Percentiles rank a stretch among this genome's conserved stretches.
These are phyloP conservation scores for Heteromormyrus szaboi DNA, from an alignment of 2,797 vertebrate genomes.

Conservation along the genomic window DNA sequence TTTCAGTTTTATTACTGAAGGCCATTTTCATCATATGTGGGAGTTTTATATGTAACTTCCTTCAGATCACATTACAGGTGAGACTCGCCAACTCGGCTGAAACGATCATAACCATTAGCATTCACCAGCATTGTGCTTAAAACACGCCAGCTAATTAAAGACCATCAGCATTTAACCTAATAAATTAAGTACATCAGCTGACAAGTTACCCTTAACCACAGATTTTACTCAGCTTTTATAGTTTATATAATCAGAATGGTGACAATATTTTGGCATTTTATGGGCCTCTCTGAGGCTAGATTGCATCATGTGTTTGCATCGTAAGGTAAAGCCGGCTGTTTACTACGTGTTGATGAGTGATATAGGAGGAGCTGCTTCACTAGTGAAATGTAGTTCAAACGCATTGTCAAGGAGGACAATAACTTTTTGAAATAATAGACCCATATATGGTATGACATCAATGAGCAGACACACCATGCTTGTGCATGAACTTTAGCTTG, in stretches of 20 bases:
- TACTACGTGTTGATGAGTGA: background rate
- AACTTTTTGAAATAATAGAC: background rate
- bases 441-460: background rate
- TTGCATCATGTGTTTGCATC: background rate
- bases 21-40: background rate
- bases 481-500: background rate
- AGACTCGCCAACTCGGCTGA: background rate
- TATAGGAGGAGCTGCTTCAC: background rate
- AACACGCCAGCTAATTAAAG: background rate
- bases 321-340: background rate
- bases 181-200: background rate
- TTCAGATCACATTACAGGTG: background rate
- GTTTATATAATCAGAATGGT: background rate
- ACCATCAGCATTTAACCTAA: background rate
- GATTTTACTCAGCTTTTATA: background rate
- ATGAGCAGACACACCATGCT: background rate
- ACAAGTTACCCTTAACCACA: background rate
- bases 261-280: background rate
- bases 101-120: background rate
- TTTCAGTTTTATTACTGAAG: background rate
- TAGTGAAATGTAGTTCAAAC: background rate
- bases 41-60: background rate
- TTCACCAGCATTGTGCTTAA: background rate
- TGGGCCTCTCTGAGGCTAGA: background rate
- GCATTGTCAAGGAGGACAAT: background rate